Conservation (phyloP, 2,797 vertebrate species). For the Chiroxiphia lanceolata region DNA sequence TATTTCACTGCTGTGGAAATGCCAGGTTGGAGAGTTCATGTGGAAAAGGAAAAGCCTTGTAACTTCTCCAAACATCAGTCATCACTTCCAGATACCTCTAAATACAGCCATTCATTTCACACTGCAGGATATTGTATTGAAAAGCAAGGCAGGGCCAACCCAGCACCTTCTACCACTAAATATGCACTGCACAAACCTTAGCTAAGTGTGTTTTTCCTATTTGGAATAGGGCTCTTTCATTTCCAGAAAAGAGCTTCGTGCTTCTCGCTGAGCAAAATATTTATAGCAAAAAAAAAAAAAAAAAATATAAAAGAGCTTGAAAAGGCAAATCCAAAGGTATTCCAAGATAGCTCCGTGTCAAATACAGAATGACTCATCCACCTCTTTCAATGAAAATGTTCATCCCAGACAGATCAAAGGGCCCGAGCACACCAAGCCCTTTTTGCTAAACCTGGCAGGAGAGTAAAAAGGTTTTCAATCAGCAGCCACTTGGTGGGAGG, state of each 20-base stretch:
- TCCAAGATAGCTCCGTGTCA: slow-evolving; percentile 38
- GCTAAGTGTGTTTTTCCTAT: slow-evolving; percentile 72
- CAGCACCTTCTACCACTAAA: slow-evolving; percentile 60
- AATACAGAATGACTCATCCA: slow-evolving; percentile 38
- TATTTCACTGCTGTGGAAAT: slow-evolving; percentile 54
- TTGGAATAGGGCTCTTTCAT: slow-evolving; percentile 64
- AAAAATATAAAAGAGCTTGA: background rate
- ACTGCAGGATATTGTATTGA: slow-evolving; percentile 71
- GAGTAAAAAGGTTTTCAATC: slow-evolving; percentile 66
- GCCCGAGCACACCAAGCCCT: slow-evolving; percentile 46
- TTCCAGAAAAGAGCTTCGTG: slow-evolving; percentile 35
- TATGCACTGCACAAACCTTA: slow-evolving; percentile 60
- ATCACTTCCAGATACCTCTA: slow-evolving; percentile 75
- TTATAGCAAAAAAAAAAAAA: slow-evolving; percentile 11
- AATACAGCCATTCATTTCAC: slow-evolving; percentile 72
- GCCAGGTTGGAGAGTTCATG: slow-evolving; percentile 71
- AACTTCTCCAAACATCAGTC: slow-evolving; percentile 73
- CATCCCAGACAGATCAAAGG: slow-evolving; percentile 62
- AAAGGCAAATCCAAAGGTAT: slow-evolving; percentile 50
- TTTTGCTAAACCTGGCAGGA: slow-evolving; percentile 63
- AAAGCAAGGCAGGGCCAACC: slow-evolving; percentile 60
- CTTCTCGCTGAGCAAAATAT: slow-evolving; percentile 3
- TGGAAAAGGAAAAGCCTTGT: slow-evolving; percentile 73
- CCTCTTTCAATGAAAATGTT: slow-evolving; percentile 64
- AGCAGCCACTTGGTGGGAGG: slow-evolving; percentile 65